Evolutionary conservation across 2,797 vertebrate species (phyloP).

Genomic region (Decapterus maruadsi): DNA sequence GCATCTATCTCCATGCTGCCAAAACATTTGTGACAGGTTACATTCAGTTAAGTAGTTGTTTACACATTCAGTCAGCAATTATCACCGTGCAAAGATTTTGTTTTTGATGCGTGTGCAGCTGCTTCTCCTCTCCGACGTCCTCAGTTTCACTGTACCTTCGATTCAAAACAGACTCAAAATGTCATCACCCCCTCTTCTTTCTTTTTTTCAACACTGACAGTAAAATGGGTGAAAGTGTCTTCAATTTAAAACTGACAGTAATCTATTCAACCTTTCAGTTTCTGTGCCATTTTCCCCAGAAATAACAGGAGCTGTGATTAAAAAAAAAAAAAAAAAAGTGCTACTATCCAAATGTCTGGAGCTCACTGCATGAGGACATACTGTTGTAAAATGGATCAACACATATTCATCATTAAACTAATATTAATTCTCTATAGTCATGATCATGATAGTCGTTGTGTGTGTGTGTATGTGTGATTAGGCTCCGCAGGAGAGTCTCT

Average conservation of each 20-base stretch:
- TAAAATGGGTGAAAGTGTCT: background rate
- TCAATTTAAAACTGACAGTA: conserved; percentile 22
- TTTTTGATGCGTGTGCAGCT: background rate
- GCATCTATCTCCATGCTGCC: background rate
- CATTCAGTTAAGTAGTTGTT: conserved; percentile 37
- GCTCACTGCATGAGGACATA: conserved; percentile 55
- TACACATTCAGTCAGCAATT: conserved; percentile 14
- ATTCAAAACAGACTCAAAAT: conserved; percentile 10
- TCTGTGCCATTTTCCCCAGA: conserved; percentile 38
- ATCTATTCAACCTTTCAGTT: background rate
- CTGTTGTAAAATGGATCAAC: conserved; percentile 53
- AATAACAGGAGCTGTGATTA: conserved; percentile 16
- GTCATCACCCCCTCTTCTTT: background rate
- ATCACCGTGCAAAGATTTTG: conserved; percentile 30
- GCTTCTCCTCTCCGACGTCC: conserved; percentile 5
- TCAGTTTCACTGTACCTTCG: background rate
- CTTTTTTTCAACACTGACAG: background rate
- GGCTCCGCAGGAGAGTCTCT: conserved; percentile 62
- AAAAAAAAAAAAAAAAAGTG: conserved; percentile 49
- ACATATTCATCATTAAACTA: conserved; percentile 54
- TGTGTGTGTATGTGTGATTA: conserved; percentile 43
- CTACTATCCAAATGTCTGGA: conserved; percentile 55
- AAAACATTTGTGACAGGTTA: conserved; percentile 32
- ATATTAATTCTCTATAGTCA: conserved; percentile 43
- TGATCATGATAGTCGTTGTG: conserved; percentile 18